Evolutionary conservation across 2,888 invertebrate genomes (phyloP), one percentile per base, ranked within the genome.

Genomic region (Acleris sparsana): DNA sequence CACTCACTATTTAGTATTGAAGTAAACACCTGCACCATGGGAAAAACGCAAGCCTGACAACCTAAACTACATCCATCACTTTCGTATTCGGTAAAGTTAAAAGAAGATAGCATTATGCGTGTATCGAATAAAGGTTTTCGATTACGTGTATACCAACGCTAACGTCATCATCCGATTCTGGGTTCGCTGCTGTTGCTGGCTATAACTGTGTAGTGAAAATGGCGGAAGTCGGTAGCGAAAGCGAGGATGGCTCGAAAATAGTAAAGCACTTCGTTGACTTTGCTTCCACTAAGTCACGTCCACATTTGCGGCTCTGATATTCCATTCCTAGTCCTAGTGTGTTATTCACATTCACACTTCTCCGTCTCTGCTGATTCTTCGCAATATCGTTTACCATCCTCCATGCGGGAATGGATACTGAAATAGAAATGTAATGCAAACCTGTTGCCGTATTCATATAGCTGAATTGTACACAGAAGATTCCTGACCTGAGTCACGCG

Each of bases 181-280:
- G 17, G 17, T 33, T 18, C 18, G 39, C 20, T 16, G 18, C 17
- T 18, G 18, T 6, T 43, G 20, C 20, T 43, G 22, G 55, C 16
- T 16, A n/a, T 46, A 39, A 13, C 39, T 13, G 39, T 46, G 49
- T 20, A 18, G 49, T 49, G 4, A 18, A 18, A 43, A 39, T 56
- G 49, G 56, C 55, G 65, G 51, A 55, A 65, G 65, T 55, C 29
- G 25, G 51, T 33, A 20, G 55, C 51, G 55, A 60, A 65, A 60
- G 64, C 60, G 55, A 25, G 18, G 25, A 48, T 43, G 55, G 55
- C n/a, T 65, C 51, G 53, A 60, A 65, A 60, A 51, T 65, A 65
- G 60, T 43, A 25, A n/a, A 63, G 58, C 58, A 25, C 59, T 22
- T 53, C 60, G 44, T 25, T n/a, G 60, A 55, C 49, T 55, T 49